Percentiles rank a stretch among this genome's conserved stretches.
phyloP scores from a whole-genome alignment of 2,113 vertebrate species.

The Perognathus longimembris region DNA sequence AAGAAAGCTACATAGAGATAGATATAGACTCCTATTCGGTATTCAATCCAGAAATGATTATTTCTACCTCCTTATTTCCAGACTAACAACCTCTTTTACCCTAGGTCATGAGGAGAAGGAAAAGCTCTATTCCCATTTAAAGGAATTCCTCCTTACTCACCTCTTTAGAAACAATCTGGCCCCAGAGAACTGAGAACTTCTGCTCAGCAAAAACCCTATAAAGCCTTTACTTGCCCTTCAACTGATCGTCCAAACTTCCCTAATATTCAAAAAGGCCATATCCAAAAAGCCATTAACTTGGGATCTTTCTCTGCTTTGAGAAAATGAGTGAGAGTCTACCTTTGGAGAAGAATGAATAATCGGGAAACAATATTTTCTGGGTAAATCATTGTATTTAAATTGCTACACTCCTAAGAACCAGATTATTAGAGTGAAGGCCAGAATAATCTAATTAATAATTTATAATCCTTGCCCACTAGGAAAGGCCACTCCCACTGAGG shows the following conservation, averaged over 20 bases:
- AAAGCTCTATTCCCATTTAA: slow-evolving; percentile 29
- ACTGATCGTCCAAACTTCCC: neutral
- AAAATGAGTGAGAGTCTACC: neutral
- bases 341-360: neutral
- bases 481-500: slow-evolving; percentile 7
- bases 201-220: slow-evolving; percentile 9
- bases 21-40: slow-evolving; percentile 16
- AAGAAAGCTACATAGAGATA: neutral
- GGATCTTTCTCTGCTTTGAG: slow-evolving; percentile 36
- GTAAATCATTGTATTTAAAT: neutral
- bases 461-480: neutral
- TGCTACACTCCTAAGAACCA: neutral
- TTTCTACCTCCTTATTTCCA: slow-evolving; percentile 12
- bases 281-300: neutral
- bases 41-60: slow-evolving; percentile 38
- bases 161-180: slow-evolving; percentile 45
- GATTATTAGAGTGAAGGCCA: slow-evolving; percentile 29
- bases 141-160: slow-evolving; percentile 11
- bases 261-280: slow-evolving; percentile 45
- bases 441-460: slow-evolving; percentile 34
- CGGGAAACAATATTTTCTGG: slow-evolving; percentile 33
- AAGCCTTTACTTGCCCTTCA: slow-evolving; percentile 23
- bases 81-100: slow-evolving; percentile 36
- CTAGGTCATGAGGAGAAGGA: neutral
- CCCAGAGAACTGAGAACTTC: neutral